Conservation (phyloP, 1,140 invertebrate species). For the Orchestia grillus region DNA sequence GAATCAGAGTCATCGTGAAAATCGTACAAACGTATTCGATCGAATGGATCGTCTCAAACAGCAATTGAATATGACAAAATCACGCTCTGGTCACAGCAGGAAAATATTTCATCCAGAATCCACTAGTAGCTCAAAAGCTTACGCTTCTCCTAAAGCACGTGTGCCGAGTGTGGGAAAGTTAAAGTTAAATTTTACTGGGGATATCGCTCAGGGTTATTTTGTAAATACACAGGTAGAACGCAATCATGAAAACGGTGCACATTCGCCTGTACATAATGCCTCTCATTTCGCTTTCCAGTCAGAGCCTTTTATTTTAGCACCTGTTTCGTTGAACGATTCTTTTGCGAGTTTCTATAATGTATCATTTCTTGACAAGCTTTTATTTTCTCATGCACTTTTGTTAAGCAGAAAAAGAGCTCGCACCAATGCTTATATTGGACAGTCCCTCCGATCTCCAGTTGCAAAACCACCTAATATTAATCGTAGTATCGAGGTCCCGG, state of each 20-base stretch:
- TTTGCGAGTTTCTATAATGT: not conserved
- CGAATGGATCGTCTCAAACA: not conserved
- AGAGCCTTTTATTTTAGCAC: not conserved
- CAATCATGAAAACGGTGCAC: not conserved
- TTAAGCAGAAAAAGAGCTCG: not conserved
- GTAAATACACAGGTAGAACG: not conserved
- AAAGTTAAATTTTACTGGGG: not conserved
- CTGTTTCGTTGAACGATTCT: not conserved
- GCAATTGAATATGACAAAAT: not conserved
- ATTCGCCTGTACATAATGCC: not conserved
- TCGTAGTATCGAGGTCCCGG: not conserved
- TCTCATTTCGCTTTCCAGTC: not conserved
- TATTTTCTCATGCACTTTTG: not conserved
- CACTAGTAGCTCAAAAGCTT: not conserved
- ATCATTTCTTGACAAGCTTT: constrained; percentile 3
- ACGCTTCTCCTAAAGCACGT: not conserved
- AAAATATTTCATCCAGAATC: not conserved
- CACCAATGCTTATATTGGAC: not conserved
- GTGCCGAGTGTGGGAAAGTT: not conserved
- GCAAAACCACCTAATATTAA: not conserved
- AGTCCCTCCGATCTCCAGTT: not conserved
- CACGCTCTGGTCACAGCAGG: not conserved
- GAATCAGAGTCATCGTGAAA: not conserved
- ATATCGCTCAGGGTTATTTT: not conserved
- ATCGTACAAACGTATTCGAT: not conserved